Percentiles rank a stretch among this genome's conserved stretches.
Conservation (phyloP, 2,888 invertebrate species). For the Himalopsyche tibetana region DNA sequence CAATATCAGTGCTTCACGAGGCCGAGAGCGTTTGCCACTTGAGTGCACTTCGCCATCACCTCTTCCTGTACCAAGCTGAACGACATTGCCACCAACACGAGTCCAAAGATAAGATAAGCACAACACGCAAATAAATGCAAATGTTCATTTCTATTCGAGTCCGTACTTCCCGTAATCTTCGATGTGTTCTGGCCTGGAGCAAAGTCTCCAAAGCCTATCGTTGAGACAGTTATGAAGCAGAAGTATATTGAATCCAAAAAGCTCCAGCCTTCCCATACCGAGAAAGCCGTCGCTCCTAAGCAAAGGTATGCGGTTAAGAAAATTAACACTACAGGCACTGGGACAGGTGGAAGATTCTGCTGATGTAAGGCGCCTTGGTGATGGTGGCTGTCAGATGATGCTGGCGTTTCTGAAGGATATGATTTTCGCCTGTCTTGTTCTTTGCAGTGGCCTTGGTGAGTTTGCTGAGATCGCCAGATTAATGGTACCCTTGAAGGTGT, state of each 20-base stretch:
- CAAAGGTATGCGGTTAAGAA: conserved; percentile 85
- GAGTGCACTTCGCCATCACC: conserved; percentile 84
- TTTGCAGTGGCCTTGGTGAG: conserved; percentile 68
- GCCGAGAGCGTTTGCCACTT: conserved; percentile 83
- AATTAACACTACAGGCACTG: conserved; percentile 78
- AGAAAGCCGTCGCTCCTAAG: conserved; percentile 86
- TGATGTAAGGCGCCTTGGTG: conserved; percentile 72
- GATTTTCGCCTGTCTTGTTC: conserved; percentile 58
- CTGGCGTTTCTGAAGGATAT: conserved; percentile 70
- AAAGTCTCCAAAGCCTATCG: conserved; percentile 89
- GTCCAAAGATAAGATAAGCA: conserved; percentile 86
- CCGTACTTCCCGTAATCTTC: conserved; percentile 71
- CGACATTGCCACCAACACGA: conserved; percentile 89
- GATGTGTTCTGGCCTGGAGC: conserved; percentile 79
- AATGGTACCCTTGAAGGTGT: conserved; percentile 87
- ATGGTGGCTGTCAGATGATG: conserved; percentile 69
- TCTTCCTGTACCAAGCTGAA: conserved; percentile 90
- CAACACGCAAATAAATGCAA: conserved; percentile 88
- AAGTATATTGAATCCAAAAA: conserved; percentile 90
- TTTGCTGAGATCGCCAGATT: conserved; percentile 78
- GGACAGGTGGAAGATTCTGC: conserved; percentile 71
- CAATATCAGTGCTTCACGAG: conserved; percentile 77
- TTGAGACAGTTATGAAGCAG: conserved; percentile 89
- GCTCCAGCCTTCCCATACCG: conserved; percentile 88
- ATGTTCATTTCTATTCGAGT: conserved; percentile 74